A percentile compares a stretch with the other conserved stretches of the same genome.
Conservation (phyloP, 2,888 invertebrate species). For the Apotomis capreana region DNA sequence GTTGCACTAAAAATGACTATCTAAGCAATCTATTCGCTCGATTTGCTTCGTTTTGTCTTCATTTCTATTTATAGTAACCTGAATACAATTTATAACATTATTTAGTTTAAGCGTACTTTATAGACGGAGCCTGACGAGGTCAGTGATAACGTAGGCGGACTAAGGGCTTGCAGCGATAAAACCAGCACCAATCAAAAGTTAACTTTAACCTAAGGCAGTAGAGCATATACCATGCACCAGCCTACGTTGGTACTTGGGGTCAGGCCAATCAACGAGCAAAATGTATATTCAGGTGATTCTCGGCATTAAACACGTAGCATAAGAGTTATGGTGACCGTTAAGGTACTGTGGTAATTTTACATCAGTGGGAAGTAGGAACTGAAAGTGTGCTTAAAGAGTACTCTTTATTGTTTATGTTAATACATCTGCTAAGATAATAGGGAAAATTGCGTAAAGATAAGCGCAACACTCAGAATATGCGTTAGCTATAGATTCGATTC, state of each 20-base stretch:
- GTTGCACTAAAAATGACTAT: neutral
- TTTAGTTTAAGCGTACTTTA: constrained; percentile 46
- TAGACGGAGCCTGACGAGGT: constrained; percentile 49
- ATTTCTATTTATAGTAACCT: constrained; percentile 18
- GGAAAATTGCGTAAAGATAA: constrained; percentile 19
- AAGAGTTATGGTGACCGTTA: neutral
- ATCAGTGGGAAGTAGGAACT: constrained; percentile 51
- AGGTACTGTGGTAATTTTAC: constrained; percentile 14
- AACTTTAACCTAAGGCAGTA: neutral
- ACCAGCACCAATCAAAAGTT: constrained; percentile 1
- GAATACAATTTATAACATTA: constrained; percentile 34
- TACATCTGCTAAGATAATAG: constrained; percentile 34
- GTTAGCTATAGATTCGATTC: neutral
- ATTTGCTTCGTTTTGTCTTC: constrained; percentile 18
- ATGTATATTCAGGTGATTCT: neutral
- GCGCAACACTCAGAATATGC: neutral
- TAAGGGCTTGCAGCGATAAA: constrained; percentile 38
- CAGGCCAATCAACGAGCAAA: neutral
- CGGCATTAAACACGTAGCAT: neutral
- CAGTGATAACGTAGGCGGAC: constrained; percentile 50
- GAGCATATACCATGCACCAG: constrained; percentile 17
- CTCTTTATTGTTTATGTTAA: constrained; percentile 35
- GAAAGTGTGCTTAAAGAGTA: constrained; percentile 39
- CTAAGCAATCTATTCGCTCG: neutral
- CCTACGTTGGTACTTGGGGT: constrained; percentile 17